Percentiles rank a stretch among this genome's conserved stretches.
Conservation (phyloP, 2,888 invertebrate genomes). For the Ophioninae sp. region DNA sequence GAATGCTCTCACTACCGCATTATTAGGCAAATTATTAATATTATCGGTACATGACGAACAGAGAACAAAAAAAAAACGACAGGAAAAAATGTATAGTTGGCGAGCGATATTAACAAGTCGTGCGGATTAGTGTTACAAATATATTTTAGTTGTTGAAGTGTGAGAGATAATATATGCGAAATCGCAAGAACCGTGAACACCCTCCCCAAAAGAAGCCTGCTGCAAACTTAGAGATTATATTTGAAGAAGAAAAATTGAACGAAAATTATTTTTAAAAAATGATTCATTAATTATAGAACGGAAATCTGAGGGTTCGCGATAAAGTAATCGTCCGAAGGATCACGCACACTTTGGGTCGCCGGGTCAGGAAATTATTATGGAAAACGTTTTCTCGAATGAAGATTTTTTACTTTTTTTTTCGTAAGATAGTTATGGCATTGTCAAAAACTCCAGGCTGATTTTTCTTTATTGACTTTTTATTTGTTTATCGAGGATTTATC, state of each 20-base stretch:
- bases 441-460: not conserved
- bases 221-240: slow-evolving; percentile 60
- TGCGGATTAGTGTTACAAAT: slow-evolving; percentile 64
- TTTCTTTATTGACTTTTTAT: not conserved
- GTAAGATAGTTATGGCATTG: not conserved
- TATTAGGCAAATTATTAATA: slow-evolving; percentile 65
- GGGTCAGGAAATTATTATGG: not conserved
- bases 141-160: slow-evolving; percentile 68
- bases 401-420: not conserved
- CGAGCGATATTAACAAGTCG: slow-evolving; percentile 59
- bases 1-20: slow-evolving; percentile 64
- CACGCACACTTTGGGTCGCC: not conserved
- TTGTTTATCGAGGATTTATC: not conserved
- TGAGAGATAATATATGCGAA: slow-evolving; percentile 66
- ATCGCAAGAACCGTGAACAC: slow-evolving; percentile 75
- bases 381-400: not conserved
- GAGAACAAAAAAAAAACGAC: slow-evolving; percentile 63
- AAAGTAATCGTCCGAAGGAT: slow-evolving; percentile 20
- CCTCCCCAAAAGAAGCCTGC: slow-evolving; percentile 57
- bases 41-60: slow-evolving; percentile 63
- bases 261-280: slow-evolving; percentile 12
- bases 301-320: slow-evolving; percentile 37
- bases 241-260: slow-evolving; percentile 41
- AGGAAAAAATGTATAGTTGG: slow-evolving; percentile 66
- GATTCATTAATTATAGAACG: slow-evolving; percentile 2